Base-by-base conservation (phyloP, 2,888 invertebrate species). In the Invenusta paracnida region DNA sequence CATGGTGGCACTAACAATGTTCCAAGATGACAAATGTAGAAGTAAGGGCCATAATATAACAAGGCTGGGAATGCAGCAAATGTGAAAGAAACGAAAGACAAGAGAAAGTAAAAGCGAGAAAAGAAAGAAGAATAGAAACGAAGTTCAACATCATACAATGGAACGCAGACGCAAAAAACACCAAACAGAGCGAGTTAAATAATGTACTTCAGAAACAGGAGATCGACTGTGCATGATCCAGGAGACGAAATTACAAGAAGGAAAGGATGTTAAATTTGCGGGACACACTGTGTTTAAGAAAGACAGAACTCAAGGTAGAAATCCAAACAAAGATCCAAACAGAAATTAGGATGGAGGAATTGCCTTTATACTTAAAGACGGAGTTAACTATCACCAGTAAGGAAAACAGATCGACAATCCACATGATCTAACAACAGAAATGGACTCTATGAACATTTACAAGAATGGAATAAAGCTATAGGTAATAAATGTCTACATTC, bases 391-490 rank as follows among this genome's bases (percentile, higher is more conserved):
- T 79, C 27, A 79, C 27, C 5, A 23, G 23, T 2, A n/a, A 79
- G 79, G 79, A n/a, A 17, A 48, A 5, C 48, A 48, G 48, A 79
- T 79, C 23, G 79, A n/a, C 79, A 79, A 79, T n/a, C 23, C 23
- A 25, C 23, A 79, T 13, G 79, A 79, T 82, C 83, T 27, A 30
- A 86, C 25, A 83, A 85, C 66, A 29, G 11, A 82, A 28, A n/a
- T 82, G 82, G 28, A n/a, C 23, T 25, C 82, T 5, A n/a, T 82
- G 11, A 17, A 29, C 28, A 82, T 82, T n/a, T 27, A 13, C 79
- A 79, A 79, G 25, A 28, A 79, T 79, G n/a, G 79, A 11, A 79
- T 79, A 28, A 79, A n/a, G 25, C 29, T 27, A 28, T 11, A 48
- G 17, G 17, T 48, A 17, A 48, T 48, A 11, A 48, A 48, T 48